Evolutionary conservation across 2,888 invertebrate species (phyloP).

Genomic region (Andricus quercusramuli): DNA sequence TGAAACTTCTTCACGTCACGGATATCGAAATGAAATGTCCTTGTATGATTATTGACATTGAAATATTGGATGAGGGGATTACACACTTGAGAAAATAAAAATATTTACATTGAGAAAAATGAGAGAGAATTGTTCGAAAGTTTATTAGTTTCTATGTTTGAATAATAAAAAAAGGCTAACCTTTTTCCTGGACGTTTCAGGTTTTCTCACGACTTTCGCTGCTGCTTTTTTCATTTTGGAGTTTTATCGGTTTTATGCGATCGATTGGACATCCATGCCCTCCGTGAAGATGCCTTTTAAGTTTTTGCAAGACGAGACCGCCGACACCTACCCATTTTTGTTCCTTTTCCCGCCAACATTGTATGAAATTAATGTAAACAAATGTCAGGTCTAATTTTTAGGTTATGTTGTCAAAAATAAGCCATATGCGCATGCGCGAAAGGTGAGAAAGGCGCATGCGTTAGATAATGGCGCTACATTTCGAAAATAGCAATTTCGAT

Average conservation of each 20-base stretch:
- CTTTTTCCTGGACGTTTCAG: not conserved
- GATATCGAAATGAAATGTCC: not conserved
- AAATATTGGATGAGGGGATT: not conserved
- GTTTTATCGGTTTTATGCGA: not conserved
- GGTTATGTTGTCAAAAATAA: not conserved
- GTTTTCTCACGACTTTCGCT: not conserved
- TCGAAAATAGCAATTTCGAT: not conserved
- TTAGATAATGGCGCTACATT: not conserved
- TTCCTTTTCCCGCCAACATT: constrained; percentile 22
- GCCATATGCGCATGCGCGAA: not conserved
- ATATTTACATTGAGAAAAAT: not conserved
- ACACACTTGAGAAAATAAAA: not conserved
- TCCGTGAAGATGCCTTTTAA: not conserved
- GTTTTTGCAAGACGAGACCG: not conserved
- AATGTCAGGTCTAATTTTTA: not conserved
- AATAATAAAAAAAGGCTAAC: not conserved
- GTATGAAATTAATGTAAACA: not conserved
- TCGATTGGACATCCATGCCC: not conserved
- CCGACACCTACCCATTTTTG: not conserved
- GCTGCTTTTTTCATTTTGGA: constrained; percentile 4
- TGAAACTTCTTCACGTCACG: not conserved
- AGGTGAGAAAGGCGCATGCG: not conserved
- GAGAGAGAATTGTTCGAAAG: not conserved
- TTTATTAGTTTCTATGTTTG: not conserved
- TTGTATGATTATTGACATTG: not conserved